Base-by-base conservation (phyloP, 2,113 vertebrate genomes). In the Pogona vitticeps region DNA sequence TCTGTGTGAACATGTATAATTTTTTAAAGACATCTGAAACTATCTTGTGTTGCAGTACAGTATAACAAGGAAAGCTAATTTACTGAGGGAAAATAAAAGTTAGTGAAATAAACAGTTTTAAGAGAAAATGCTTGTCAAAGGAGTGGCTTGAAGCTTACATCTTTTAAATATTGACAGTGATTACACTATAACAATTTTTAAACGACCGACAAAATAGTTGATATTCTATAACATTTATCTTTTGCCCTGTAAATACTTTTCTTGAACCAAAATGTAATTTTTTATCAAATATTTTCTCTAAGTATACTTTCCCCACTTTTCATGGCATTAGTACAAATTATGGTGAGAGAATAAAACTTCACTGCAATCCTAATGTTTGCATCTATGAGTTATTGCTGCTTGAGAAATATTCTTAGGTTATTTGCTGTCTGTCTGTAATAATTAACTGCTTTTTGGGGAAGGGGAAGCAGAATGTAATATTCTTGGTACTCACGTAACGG, bases 401-500 rank as follows among this genome's bases (percentile, higher is more conserved):
- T n/a, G n/a, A 73, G 38, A 59, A 36, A 82, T 75, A 7, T 85
- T 85, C 56, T 26, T 38, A 0, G 0, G 56, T 2, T 33, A 23
- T 21, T 90, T 84, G 10, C 87, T 40, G 36, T 42, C 20, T 88
- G 85, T 90, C 67, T 88, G 23, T 6, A 88, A 73, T 42, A 68
- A 42, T 88, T 89, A 90, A 38, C 68, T 90, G n/a, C n/a, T 3
- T 72, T 46, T 65, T 80, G 21, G 61, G 67, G 28, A 83, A 67
- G 61, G n/a, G 1, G 80, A 90, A 88, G 59, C 75, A 72, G 89
- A 52, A 84, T 6, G 84, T 70, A 6, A 61, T 77, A 88, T 70
- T 89, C 10, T 76, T 23, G 85, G 88, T 95, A 95, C 96, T 96
- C 94, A 97, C 96, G 86, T 94, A 10, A 94, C 46, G 40, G 91